Evolutionary conservation across 2,797 vertebrate genomes (phyloP).

Genomic region (Sebastes trivittatus): DNA sequence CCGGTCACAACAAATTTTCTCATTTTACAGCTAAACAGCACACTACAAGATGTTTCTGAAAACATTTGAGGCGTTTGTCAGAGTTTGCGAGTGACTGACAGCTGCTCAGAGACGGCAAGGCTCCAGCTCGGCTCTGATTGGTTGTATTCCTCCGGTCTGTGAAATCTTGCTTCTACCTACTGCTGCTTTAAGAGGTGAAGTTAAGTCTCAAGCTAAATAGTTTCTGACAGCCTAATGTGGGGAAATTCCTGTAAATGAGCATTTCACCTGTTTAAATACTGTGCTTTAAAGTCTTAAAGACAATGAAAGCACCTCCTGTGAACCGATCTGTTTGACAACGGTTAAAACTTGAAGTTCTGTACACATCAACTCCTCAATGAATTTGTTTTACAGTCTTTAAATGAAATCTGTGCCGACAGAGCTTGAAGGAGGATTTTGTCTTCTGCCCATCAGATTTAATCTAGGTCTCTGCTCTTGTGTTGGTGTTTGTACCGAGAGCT

Average conservation of each 20-base stretch:
- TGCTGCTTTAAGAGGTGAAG: not conserved
- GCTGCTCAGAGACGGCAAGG: too few species aligned
- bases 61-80: too few species aligned
- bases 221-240: not conserved
- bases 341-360: not conserved
- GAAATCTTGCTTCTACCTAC: too few species aligned
- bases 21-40: too few species aligned
- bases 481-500: conserved; percentile 12
- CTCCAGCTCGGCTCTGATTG: too few species aligned
- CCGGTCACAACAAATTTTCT: too few species aligned
- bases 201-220: not conserved
- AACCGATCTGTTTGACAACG: not conserved
- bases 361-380: not conserved
- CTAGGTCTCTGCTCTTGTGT: conserved; percentile 19
- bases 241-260: not conserved
- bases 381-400: conserved; percentile 19
- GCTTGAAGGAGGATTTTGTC: not conserved
- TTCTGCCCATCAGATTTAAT: conserved; percentile 35
- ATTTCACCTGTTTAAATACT: not conserved
- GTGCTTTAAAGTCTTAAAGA: not conserved
- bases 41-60: too few species aligned
- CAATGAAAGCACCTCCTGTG: not conserved
- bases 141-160: too few species aligned
- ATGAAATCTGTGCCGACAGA: not conserved
- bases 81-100: too few species aligned